Evolutionary conservation across 2,113 vertebrate genomes (phyloP).

Genomic region (Acrocephalus kingi): DNA sequence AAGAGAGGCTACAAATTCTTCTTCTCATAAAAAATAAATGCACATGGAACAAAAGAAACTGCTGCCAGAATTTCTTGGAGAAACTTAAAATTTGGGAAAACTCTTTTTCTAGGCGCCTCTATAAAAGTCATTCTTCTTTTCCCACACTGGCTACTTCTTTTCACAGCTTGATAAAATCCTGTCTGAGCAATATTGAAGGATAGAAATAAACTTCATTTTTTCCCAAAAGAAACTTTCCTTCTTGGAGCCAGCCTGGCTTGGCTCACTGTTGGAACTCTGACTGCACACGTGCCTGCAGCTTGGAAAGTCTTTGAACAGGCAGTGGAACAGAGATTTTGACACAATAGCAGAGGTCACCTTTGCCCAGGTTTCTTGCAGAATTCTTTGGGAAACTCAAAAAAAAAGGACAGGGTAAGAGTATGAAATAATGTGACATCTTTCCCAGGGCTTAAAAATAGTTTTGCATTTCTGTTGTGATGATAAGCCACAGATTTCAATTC

Average conservation of each 20-base stretch:
- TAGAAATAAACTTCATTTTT: not conserved
- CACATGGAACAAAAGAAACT: not conserved
- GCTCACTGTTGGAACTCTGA: not conserved
- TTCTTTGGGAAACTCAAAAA: not conserved
- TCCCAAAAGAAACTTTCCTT: not conserved
- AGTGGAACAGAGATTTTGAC: not conserved
- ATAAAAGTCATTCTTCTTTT: not conserved
- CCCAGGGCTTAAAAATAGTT: slow-evolving; percentile 1
- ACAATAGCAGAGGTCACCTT: not conserved
- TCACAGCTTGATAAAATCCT: not conserved
- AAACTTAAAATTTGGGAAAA: not conserved
- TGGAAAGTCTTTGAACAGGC: not conserved
- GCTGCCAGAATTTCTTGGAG: not conserved
- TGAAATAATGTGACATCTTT: not conserved
- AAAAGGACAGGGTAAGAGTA: not conserved
- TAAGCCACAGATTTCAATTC: not conserved
- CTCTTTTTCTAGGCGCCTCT: not conserved
- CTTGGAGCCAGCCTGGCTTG: not conserved
- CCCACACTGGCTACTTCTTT: not conserved
- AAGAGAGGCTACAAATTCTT: not conserved
- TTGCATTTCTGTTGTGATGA: not conserved
- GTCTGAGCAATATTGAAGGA: not conserved
- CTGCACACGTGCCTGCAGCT: not conserved
- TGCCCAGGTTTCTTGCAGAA: not conserved
- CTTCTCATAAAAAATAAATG: not conserved